Evolutionary conservation across 2,797 vertebrate genomes (phyloP), one percentile per base, ranked within the genome.

Genomic region (Tragopan temminckii): DNA sequence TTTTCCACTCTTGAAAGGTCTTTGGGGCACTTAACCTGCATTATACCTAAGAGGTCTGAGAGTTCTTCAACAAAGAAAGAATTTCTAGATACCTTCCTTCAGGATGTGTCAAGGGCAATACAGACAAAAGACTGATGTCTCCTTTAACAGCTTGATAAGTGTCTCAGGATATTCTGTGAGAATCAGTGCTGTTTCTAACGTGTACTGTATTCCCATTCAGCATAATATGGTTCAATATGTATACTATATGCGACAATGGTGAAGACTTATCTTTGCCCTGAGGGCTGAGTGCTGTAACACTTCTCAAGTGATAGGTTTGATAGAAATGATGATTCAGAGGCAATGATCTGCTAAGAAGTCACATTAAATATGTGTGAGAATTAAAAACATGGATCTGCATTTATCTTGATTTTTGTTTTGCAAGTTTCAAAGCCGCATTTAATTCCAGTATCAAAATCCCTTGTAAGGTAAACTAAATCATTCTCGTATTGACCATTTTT

Each of bases 101-200:
- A 98, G 98, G 96, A 98, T 97, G 97, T 98, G 98, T 98, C 98
- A 98, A 98, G 98, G 98, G 98, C 98, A 98, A 98, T 97, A 96
- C 98, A 98, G 98, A 98, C 98, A 98, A 98, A 98, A 98, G 98
- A 98, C 95, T 96, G 97, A 98, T 98, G 98, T 98, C 98, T 98
- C 97, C 98, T 98, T 98, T 98, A 98, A 97, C 97, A 96, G 95
- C 86, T 92, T 96, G 98, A 98, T 98, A 98, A 98, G 97, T 97
- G 98, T 98, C 98, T 98, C 96, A 97, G 97, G 96, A 96, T 97
- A 97, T 98, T 98, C 97, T 97, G 97, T 92, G 80, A 94, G 96
- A 98, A 97, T 98, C 97, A 90, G 97, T 97, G 97, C 97, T 97
- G 97, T 97, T 97, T 97, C 97, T 97, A 89, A 95, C 96, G 96